These are phyloP conservation scores for Geotrypetes seraphini DNA, from an alignment of 2,797 vertebrate species.

Conservation along the genomic window DNA sequence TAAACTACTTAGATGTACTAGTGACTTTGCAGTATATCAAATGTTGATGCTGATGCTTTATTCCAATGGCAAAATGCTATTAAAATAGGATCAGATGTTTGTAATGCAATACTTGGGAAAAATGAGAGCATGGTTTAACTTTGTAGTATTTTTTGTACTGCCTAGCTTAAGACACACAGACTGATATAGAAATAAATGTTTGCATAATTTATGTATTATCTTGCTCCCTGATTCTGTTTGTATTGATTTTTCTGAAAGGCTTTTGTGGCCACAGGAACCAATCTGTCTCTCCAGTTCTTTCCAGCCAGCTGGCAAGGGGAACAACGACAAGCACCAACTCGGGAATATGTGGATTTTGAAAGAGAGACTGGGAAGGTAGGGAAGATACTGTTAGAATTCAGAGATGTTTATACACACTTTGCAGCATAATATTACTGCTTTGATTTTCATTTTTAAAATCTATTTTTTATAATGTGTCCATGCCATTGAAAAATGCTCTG, in stretches of 20 bases:
- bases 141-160: slow-evolving; percentile 53
- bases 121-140: slow-evolving; percentile 76
- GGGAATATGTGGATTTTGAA: slow-evolving; percentile 97
- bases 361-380: slow-evolving; percentile 95
- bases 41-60: too few relatives aligned
- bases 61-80: slow-evolving; percentile 71
- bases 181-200: slow-evolving; percentile 80
- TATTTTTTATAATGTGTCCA: too few relatives aligned
- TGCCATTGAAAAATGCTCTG: too few relatives aligned
- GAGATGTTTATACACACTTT: background rate
- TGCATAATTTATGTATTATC: slow-evolving; percentile 80
- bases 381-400: slow-evolving; percentile 27
- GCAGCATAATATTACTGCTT: too few relatives aligned
- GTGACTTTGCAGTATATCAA: too few relatives aligned
- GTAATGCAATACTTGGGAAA: slow-evolving; percentile 92
- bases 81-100: slow-evolving; percentile 94
- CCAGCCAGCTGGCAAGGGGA: slow-evolving; percentile 94
- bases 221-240: slow-evolving; percentile 78
- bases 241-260: slow-evolving; percentile 92
- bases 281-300: slow-evolving; percentile 99
- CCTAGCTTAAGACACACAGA: slow-evolving; percentile 60
- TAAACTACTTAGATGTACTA: too few relatives aligned
- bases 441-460: too few relatives aligned
- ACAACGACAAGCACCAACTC: slow-evolving; percentile 87
- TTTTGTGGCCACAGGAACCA: slow-evolving; percentile 98